Conservation (phyloP, 2,113 vertebrate species). For the Callopanchax toddi region DNA sequence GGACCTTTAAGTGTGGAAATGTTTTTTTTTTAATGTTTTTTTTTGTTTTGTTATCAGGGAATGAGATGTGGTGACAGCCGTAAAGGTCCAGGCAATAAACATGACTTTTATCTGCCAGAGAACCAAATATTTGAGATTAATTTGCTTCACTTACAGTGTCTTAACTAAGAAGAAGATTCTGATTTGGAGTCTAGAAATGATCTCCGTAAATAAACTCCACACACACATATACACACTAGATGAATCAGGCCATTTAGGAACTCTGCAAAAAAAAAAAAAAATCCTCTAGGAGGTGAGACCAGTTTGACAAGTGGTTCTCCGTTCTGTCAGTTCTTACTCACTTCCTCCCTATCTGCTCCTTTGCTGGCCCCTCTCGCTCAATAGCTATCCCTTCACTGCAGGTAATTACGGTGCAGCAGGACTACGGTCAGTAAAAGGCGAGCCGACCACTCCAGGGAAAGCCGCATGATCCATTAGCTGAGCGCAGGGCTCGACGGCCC, state of each 20-base stretch:
- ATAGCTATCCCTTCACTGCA: conserved; percentile 43
- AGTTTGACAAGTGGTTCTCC: conserved; percentile 39
- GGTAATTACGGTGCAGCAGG: conserved; percentile 67
- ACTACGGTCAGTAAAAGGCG: conserved; percentile 47
- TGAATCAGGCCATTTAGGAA: conserved; percentile 19
- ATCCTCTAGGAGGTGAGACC: conserved; percentile 19
- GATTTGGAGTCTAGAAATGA: too few relatives aligned
- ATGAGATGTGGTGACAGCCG: too few relatives aligned
- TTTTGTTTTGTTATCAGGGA: too few relatives aligned
- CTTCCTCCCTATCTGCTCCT: conserved; percentile 35
- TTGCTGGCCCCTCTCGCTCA: conserved; percentile 30
- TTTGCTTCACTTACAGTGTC: too few relatives aligned
- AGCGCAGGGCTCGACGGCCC: conserved; percentile 56
- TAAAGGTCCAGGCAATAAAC: too few relatives aligned
- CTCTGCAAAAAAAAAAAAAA: conserved; percentile 16
- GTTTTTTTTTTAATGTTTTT: too few relatives aligned
- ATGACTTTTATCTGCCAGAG: too few relatives aligned
- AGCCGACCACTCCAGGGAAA: conserved; percentile 56
- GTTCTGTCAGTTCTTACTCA: conserved; percentile 45
- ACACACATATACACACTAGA: not conserved
- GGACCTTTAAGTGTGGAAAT: too few relatives aligned
- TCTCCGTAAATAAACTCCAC: not conserved
- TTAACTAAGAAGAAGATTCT: too few relatives aligned
- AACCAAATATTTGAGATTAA: too few relatives aligned
- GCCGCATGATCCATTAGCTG: conserved; percentile 73